Evolutionary conservation across 2,888 invertebrate genomes (phyloP).

Genomic region (Stenodema calcarata): DNA sequence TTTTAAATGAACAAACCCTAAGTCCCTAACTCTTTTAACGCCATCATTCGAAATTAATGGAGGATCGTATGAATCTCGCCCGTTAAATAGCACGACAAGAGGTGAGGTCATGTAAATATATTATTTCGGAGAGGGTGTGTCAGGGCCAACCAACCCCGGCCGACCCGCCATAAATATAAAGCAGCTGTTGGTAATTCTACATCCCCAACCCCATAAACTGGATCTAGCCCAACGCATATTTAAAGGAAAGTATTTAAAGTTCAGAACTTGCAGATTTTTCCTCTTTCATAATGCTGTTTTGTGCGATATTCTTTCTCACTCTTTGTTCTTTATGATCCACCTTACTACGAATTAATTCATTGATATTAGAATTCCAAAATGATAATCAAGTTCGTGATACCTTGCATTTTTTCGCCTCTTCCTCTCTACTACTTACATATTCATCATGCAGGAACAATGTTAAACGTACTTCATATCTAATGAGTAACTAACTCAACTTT

Average conservation of each 20-base stretch:
- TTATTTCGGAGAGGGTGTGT: constrained; percentile 37
- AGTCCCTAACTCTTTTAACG: neutral
- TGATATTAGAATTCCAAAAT: too few species aligned
- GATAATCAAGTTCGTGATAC: too few species aligned
- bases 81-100: constrained; percentile 34
- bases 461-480: too few species aligned
- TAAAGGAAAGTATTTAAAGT: neutral
- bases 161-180: constrained; percentile 42
- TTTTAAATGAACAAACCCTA: neutral
- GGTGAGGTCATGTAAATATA: constrained; percentile 45
- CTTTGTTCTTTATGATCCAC: too few species aligned
- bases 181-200: constrained; percentile 41
- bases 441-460: too few species aligned
- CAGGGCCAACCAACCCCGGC: constrained; percentile 17
- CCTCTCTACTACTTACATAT: too few species aligned
- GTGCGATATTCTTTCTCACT: too few species aligned
- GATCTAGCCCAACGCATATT: neutral
- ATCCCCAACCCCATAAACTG: constrained; percentile 2
- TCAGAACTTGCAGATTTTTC: neutral
- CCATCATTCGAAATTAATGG: neutral
- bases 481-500: too few species aligned
- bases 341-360: too few species aligned
- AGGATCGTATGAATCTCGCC: neutral
- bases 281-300: too few species aligned
- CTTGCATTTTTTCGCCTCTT: too few species aligned